A percentile compares a stretch with the other conserved stretches of the same genome.
Conservation (phyloP, 2,113 vertebrate species). For the Varanus salvator region DNA sequence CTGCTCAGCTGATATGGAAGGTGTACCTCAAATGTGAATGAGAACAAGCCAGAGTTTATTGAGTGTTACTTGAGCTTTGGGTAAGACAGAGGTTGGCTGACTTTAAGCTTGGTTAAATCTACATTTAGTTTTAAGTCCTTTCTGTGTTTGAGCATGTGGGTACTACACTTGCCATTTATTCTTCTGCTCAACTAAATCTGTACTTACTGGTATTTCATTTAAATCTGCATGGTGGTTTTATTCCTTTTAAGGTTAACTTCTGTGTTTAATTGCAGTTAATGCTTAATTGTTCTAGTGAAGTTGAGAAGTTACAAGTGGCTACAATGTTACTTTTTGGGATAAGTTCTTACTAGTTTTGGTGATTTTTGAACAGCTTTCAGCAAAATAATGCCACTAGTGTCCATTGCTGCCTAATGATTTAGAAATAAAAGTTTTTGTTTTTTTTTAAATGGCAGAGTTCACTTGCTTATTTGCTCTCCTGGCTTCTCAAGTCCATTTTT, state of each 20-base stretch:
- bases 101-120: not conserved
- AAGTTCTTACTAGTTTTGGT: not conserved
- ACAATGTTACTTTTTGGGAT: no score
- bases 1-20: not conserved
- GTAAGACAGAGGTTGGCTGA: not conserved
- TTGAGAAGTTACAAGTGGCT: not conserved
- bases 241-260: not conserved
- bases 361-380: not conserved
- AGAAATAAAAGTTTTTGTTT: slow-evolving; percentile 27
- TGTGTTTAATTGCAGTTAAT: not conserved
- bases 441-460: slow-evolving; percentile 21
- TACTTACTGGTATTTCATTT: not conserved
- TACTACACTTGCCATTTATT: not conserved
- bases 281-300: not conserved
- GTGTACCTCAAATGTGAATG: not conserved
- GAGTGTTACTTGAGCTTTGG: not conserved
- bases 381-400: not conserved
- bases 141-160: not conserved
- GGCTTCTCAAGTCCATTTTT: slow-evolving; percentile 1
- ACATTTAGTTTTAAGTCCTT: not conserved
- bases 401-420: not conserved
- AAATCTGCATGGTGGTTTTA: not conserved
- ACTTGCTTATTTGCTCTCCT: slow-evolving; percentile 15
- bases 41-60: not conserved
- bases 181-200: not conserved